A percentile compares a stretch with the other conserved stretches of the same genome.
phyloP scores from a whole-genome alignment of 1,140 invertebrate species.

The Tetramorium simillimum region DNA sequence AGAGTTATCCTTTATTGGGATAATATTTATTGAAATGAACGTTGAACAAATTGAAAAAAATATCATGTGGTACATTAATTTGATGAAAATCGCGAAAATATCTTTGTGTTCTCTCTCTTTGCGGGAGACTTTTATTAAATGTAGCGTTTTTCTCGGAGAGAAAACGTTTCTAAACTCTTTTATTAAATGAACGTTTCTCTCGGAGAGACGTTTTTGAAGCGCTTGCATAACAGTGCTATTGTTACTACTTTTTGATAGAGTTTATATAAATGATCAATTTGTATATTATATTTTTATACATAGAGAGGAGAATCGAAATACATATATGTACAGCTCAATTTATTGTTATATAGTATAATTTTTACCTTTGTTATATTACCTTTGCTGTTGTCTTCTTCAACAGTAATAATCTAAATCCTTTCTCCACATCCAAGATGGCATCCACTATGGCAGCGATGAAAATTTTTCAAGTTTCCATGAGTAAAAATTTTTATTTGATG shows the following conservation, averaged over 20 bases:
- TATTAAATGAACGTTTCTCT: not conserved
- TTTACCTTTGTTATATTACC: not conserved
- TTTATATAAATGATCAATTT: conserved; percentile 42
- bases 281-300: conserved; percentile 48
- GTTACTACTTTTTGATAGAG: conserved; percentile 31
- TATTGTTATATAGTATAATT: not conserved
- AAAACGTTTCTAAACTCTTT: not conserved
- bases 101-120: not conserved
- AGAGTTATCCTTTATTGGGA: conserved; percentile 11
- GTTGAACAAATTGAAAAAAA: not conserved
- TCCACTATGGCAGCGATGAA: not conserved
- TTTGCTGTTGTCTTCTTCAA: not conserved
- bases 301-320: not conserved
- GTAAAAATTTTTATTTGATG: not conserved
- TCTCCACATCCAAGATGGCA: not conserved
- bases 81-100: not conserved
- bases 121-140: not conserved
- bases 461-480: not conserved
- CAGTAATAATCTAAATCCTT: not conserved
- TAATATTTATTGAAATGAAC: conserved; percentile 19
- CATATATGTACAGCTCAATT: conserved; percentile 3
- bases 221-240: conserved; percentile 1
- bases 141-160: not conserved
- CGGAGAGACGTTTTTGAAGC: not conserved
- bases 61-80: conserved; percentile 12